phyloP scores from a whole-genome alignment of 2,113 vertebrate genomes.

The Ictalurus punctatus region DNA sequence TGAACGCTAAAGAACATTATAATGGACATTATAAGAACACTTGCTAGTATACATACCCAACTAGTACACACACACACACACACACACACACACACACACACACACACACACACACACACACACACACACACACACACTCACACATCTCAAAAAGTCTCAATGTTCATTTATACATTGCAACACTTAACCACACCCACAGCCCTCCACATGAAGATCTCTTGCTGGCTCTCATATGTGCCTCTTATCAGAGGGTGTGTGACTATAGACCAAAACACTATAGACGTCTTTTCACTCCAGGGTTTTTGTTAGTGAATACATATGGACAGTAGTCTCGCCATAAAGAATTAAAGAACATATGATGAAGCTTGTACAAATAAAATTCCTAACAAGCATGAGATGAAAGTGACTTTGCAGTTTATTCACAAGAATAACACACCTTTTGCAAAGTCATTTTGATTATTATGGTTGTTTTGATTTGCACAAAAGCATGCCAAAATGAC shows the following conservation, averaged over 20 bases:
- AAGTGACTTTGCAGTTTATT: slow-evolving; percentile 35
- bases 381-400: slow-evolving; percentile 40
- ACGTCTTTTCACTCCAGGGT: slow-evolving; percentile 75
- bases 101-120: neutral
- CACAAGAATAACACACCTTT: slow-evolving; percentile 39
- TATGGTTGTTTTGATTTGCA: slow-evolving; percentile 32
- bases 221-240: slow-evolving; percentile 58
- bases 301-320: slow-evolving; percentile 12
- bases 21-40: neutral
- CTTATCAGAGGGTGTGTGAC: slow-evolving; percentile 74
- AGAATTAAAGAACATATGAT: slow-evolving; percentile 26
- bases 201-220: neutral
- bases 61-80: neutral
- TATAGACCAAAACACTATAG: slow-evolving; percentile 77
- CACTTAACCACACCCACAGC: neutral
- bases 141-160: neutral
- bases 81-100: neutral
- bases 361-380: slow-evolving; percentile 16
- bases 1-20: neutral
- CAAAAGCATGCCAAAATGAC: slow-evolving; percentile 37
- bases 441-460: slow-evolving; percentile 18
- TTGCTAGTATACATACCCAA: no score
- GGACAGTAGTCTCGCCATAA: neutral
- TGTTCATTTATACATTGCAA: neutral
- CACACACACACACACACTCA: neutral